Evolutionary conservation across 2,113 vertebrate species (phyloP).

Genomic region (Gobius niger): DNA sequence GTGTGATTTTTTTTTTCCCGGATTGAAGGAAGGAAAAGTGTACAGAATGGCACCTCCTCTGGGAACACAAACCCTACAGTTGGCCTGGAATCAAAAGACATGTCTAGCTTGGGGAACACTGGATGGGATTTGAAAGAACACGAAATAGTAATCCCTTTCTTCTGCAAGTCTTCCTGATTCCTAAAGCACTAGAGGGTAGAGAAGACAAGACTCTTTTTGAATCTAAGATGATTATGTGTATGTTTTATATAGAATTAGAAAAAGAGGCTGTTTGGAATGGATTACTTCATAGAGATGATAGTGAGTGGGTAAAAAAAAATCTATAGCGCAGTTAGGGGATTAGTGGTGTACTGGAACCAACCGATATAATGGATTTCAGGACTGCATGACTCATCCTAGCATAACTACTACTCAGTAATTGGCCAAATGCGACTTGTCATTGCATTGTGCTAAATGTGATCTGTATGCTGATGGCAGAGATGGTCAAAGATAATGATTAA

Average conservation of each 20-base stretch:
- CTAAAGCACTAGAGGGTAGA: background rate
- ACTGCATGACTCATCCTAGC: constrained; percentile 20
- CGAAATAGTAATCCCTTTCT: constrained; percentile 11
- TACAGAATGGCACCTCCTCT: background rate
- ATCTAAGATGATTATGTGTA: constrained; percentile 1
- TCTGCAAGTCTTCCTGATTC: constrained; percentile 2
- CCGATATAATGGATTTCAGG: constrained; percentile 28
- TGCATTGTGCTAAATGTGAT: background rate
- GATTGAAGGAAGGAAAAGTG: constrained; percentile 12
- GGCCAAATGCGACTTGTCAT: constrained; percentile 14
- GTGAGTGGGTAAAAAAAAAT: constrained; percentile 3
- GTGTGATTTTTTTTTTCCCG: constrained; percentile 1
- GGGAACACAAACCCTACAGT: constrained; percentile 12
- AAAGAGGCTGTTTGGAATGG: background rate
- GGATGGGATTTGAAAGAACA: constrained; percentile 27
- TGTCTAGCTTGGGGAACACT: constrained; percentile 17
- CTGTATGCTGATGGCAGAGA: constrained; percentile 10
- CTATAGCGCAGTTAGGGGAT: background rate
- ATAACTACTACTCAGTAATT: constrained; percentile 26
- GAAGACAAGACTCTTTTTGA: background rate
- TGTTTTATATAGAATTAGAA: background rate
- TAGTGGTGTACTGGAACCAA: constrained; percentile 12
- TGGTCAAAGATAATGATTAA: background rate
- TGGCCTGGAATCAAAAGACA: constrained; percentile 33
- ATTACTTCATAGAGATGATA: constrained; percentile 18